Evolutionary conservation across 2,888 invertebrate species (phyloP), one percentile per base, ranked within the genome.

Genomic region (Drepanosiphum platanoidis): DNA sequence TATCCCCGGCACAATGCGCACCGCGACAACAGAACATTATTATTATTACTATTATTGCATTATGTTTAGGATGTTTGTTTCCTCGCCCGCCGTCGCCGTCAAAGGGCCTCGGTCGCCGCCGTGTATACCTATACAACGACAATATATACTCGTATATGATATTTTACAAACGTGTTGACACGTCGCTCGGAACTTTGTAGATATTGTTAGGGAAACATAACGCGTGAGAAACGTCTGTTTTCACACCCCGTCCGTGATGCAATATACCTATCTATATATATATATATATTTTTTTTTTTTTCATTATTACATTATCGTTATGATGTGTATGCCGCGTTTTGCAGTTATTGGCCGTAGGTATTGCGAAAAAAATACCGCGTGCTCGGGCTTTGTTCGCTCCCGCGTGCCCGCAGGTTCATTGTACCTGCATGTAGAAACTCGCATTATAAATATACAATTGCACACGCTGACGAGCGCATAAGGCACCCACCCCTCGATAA

Each of bases 131-230:
- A 3, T n/a, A 79, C 68, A 32, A 68, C n/a, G 66, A 79, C 66
- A 66, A 79, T 61, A 75, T 32, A 58, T 15, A 8, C 32, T 34
- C 18, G 52, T 52, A 71, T 11, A 75, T 58, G n/a, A 61, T 52
- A 32, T 52, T 52, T 18, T 36, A 80, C 46, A 80, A 58, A 80
- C 58, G 83, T 75, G 83, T 83, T 75, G 83, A 83, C 83, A 66
- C 66, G 32, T 36, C 52, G 70, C 70, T 18, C 36, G 52, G 58
- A 61, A 82, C 72, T 82, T 64, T 42, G 39, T 82, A n/a, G 72
- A 72, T 42, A 79, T 66, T 79, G 78, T 79, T 79, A 32, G 58
- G 42, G 36, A 71, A 71, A n/a, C n/a, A n/a, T n/a, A n/a, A 36
- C 36, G 58, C 61, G 72, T 72, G 72, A 61, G 81, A 64, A 81